Base-by-base conservation (phyloP, 1,140 invertebrate genomes). In the Euura saliciscinereae region DNA sequence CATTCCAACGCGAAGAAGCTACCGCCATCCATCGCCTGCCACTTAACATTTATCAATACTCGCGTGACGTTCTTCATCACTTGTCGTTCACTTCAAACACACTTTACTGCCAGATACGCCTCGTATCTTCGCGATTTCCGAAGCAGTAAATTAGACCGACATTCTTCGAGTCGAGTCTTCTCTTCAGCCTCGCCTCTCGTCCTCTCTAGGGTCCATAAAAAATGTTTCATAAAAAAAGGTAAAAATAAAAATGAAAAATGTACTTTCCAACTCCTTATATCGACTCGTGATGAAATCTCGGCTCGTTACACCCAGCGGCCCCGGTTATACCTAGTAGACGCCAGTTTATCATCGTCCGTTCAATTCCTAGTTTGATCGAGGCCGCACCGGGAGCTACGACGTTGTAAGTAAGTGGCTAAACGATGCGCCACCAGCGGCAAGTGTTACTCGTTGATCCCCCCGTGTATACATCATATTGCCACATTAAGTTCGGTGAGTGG, bases 21-120 rank as follows among this genome's bases (percentile, higher is more conserved):
- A 67, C 45, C 66, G 51, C 44, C 71, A 74, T 79, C 69, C 71
- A 71, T 78, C 69, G 71, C 51, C 67, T 70, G 65, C 72, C 73
- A 78, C 76, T 81, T 80, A 80, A 66, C 75, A 79, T 79, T 81
- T 79, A 80, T 81, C 78, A 81, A 79, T 81, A 70, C 65, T 71
- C 43, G 43, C 51, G 3, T n/a, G 51, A 8, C 51, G 8, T 59
- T n/a, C 51, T 11, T 11, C 13, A 11, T n/a, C 51, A 59, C 51
- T 59, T 59, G 51, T 59, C 51, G 10, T n/a, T 59, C 51, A 59
- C 51, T 59, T 59, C 13, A n/a, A 59, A 59, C 51, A 8, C 51
- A 59, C 51, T 59, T 59, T n/a, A 11, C 13, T n/a, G 13, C 51
- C 5, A 59, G 51, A 28, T 28, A 28, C 28, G 28, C 28, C 28